Evolutionary conservation across 1,140 invertebrate genomes (phyloP).

Genomic region (Drosophila serrata): DNA sequence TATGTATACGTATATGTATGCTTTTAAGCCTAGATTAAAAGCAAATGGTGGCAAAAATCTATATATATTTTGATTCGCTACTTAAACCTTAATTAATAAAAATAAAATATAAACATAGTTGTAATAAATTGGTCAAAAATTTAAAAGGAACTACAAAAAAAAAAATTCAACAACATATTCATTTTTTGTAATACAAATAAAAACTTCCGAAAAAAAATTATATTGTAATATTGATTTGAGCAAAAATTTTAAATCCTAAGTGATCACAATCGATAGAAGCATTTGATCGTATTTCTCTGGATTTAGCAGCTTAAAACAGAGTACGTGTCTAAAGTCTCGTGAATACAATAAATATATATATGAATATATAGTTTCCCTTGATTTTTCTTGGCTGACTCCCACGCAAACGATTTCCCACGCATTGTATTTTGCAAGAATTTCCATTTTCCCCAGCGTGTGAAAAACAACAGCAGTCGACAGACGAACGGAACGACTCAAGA

Average conservation of each 20-base stretch:
- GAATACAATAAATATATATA: conserved; percentile 24
- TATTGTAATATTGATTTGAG: background rate
- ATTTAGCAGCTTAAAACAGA: conserved; percentile 5
- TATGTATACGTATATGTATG: too few species aligned
- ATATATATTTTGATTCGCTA: too few species aligned
- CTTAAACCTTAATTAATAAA: too few species aligned
- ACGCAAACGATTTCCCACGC: conserved; percentile 76
- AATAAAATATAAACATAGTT: too few species aligned
- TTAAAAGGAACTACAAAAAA: too few species aligned
- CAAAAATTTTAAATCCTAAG: too few species aligned
- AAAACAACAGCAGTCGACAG: conserved; percentile 65
- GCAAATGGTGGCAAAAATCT: too few species aligned
- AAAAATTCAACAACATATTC: too few species aligned
- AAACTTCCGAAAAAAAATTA: too few species aligned
- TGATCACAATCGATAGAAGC: background rate
- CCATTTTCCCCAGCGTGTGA: conserved; percentile 75
- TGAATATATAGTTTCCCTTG: conserved; percentile 60
- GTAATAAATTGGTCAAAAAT: too few species aligned
- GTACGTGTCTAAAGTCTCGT: conserved; percentile 36
- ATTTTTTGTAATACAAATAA: too few species aligned
- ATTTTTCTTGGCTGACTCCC: conserved; percentile 58
- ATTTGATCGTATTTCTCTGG: conserved; percentile 14
- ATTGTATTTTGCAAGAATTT: conserved; percentile 77
- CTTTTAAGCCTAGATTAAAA: too few species aligned
- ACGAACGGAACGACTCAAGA: conserved; percentile 49